A percentile compares a stretch with the other conserved stretches of the same genome.
Conservation (phyloP, 2,888 invertebrate genomes). For the Campoplex capitator region DNA sequence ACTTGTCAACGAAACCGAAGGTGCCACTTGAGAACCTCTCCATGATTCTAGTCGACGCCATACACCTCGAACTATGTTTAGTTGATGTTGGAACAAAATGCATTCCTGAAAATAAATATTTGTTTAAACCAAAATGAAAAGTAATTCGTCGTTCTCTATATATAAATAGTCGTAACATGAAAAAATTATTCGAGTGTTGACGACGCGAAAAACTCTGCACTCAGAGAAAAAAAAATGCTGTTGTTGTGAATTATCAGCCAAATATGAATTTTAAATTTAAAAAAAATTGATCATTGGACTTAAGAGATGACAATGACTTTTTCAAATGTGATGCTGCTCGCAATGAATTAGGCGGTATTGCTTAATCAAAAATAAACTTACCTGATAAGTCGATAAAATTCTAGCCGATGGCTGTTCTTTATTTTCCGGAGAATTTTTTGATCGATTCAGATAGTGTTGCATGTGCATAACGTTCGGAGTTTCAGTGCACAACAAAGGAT, state of each 20-base stretch:
- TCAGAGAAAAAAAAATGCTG: too few species aligned
- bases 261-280: too few species aligned
- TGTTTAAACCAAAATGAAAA: not conserved
- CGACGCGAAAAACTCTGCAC: too few species aligned
- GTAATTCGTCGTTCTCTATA: not conserved
- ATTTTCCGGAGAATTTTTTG: constrained; percentile 86
- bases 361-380: constrained; percentile 67
- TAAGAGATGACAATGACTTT: too few species aligned
- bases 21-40: constrained; percentile 81
- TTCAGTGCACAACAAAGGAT: constrained; percentile 92
- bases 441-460: constrained; percentile 90
- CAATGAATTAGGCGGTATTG: not conserved
- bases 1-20: constrained; percentile 86
- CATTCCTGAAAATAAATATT: constrained; percentile 88
- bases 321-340: not conserved
- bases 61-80: constrained; percentile 93
- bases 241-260: too few species aligned
- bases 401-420: constrained; percentile 87
- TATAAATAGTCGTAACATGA: too few species aligned
- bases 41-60: constrained; percentile 90
- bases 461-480: constrained; percentile 93
- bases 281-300: too few species aligned
- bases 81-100: constrained; percentile 94
- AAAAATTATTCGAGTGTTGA: too few species aligned
- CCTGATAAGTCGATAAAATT: constrained; percentile 86